phyloP scores from a whole-genome alignment of 1,140 invertebrate species.

The Heliconius hewitsoni region DNA sequence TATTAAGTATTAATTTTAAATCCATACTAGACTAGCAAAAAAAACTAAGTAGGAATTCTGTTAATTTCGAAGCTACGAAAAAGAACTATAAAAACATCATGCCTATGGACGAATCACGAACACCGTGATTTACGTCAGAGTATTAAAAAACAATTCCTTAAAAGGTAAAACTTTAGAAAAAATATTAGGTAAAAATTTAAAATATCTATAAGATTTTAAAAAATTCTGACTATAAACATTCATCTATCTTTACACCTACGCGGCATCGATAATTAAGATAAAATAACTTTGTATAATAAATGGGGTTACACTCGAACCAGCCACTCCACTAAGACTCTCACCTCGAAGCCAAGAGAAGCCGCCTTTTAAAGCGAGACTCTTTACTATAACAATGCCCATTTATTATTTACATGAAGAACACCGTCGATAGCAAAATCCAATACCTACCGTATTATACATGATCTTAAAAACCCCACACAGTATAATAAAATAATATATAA shows the following conservation, averaged over 20 bases:
- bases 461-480: not conserved
- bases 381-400: constrained; percentile 27
- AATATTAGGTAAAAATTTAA: not conserved
- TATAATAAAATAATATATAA: not conserved
- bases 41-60: not conserved
- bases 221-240: not conserved
- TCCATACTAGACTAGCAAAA: not conserved
- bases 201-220: not conserved
- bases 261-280: not conserved
- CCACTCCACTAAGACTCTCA: constrained; percentile 27
- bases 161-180: not conserved
- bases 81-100: not conserved
- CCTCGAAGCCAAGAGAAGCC: constrained; percentile 22
- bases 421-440: constrained; percentile 20
- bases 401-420: constrained; percentile 23
- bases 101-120: not conserved
- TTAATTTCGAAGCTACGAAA: not conserved
- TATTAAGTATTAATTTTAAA: too few relatives aligned
- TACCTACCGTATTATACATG: not conserved
- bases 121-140: too few relatives aligned
- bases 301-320: constrained; percentile 21
- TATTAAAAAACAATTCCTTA: too few relatives aligned
- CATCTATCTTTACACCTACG: not conserved
- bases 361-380: constrained; percentile 28
- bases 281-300: constrained; percentile 4